Conservation (phyloP, 1,140 invertebrate genomes). For the Platorchestia sp. region DNA sequence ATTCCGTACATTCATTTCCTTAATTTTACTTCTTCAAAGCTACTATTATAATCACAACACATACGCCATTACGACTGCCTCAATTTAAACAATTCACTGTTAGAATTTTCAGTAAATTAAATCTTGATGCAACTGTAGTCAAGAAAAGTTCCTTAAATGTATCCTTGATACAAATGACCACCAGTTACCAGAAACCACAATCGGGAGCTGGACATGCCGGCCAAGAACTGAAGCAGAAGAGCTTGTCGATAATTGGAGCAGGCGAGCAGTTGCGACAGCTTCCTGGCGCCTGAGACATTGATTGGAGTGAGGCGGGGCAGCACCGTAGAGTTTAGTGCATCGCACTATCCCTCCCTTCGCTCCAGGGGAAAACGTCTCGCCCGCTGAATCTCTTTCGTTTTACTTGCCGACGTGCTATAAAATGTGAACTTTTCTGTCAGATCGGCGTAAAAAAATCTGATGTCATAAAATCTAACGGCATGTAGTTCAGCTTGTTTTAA, state of each 20-base stretch:
- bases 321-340: slow-evolving; percentile 14
- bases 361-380: neutral
- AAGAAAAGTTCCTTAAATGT: neutral
- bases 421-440: too few relatives aligned
- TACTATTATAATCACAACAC: too few relatives aligned
- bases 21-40: too few relatives aligned
- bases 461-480: too few relatives aligned
- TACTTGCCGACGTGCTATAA: too few relatives aligned
- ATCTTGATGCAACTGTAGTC: neutral
- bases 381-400: too few relatives aligned
- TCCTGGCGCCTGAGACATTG: slow-evolving; percentile 8
- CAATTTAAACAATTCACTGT: too few relatives aligned
- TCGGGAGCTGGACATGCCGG: neutral
- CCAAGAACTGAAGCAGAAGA: neutral
- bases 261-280: neutral
- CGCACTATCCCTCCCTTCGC: neutral
- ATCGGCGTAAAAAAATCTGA: too few relatives aligned
- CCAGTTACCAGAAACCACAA: neutral
- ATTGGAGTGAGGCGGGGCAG: slow-evolving; percentile 14
- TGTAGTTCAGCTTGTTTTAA: too few relatives aligned
- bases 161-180: neutral
- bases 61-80: too few relatives aligned
- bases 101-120: too few relatives aligned
- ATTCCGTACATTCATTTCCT: too few relatives aligned
- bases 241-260: neutral